A percentile compares a stretch with the other conserved stretches of the same genome.
These are phyloP conservation scores for Varanus salvator DNA, from an alignment of 2,113 vertebrate genomes.

Conservation along the genomic window DNA sequence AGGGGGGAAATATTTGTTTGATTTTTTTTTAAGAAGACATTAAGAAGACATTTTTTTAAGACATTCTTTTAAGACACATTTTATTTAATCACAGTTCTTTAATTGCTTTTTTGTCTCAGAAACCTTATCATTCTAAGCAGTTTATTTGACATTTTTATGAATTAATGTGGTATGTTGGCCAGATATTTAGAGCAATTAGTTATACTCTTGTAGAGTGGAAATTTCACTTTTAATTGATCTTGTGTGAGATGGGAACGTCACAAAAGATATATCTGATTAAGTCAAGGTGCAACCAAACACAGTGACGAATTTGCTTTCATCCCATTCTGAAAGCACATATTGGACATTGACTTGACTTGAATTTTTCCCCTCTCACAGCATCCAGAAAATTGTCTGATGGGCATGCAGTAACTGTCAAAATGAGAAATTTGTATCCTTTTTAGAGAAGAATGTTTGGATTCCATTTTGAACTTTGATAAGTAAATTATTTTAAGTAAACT, in stretches of 20 bases:
- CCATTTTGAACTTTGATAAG: constrained; percentile 24
- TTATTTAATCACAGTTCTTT: constrained; percentile 24
- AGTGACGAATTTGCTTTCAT: constrained; percentile 4
- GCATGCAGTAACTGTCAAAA: constrained; percentile 55
- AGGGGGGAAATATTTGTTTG: background rate
- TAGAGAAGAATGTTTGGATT: constrained; percentile 45
- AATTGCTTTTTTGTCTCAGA: constrained; percentile 41
- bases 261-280: background rate
- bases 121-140: constrained; percentile 50
- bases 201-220: background rate
- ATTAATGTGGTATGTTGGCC: background rate
- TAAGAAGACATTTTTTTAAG: too few species aligned
- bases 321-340: background rate
- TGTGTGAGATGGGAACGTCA: background rate
- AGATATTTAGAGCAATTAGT: background rate
- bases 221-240: background rate
- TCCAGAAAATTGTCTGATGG: constrained; percentile 43
- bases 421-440: constrained; percentile 52
- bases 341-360: background rate
- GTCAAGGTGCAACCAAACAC: background rate
- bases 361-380: constrained; percentile 59
- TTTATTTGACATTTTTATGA: constrained; percentile 28
- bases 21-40: constrained; percentile 24
- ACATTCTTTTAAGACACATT: too few species aligned
- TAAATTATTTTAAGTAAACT: constrained; percentile 56